A percentile compares a stretch with the other conserved stretches of the same genome.
These are phyloP conservation scores for Coenonympha glycerion DNA, from an alignment of 2,888 invertebrate species.

Conservation along the genomic window DNA sequence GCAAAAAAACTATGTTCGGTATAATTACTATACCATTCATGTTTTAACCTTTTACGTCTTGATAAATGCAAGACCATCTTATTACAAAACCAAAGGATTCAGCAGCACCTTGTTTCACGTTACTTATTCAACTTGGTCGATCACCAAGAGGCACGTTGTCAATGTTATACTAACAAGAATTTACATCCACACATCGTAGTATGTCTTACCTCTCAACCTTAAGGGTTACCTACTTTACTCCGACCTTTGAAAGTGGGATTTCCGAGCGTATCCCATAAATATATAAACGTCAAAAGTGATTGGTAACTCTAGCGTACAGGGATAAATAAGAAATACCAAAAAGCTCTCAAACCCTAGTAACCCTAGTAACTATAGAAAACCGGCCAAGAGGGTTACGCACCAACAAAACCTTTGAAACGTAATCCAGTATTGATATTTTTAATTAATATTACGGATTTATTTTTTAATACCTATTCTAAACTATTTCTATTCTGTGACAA, in stretches of 20 bases:
- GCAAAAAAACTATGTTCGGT: neutral
- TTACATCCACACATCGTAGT: neutral
- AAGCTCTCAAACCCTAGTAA: no score
- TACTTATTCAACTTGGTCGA: neutral
- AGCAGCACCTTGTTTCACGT: neutral
- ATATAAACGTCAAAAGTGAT: neutral
- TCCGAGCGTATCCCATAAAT: neutral
- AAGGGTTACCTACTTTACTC: neutral
- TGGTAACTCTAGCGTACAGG: no score
- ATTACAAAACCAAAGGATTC: neutral
- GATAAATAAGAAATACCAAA: no score
- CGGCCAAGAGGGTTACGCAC: no score
- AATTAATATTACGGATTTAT: no score
- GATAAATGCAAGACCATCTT: neutral
- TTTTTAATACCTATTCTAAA: no score
- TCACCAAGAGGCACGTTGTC: neutral
- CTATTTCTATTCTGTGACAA: no score
- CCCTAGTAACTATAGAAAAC: no score
- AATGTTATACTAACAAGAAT: neutral
- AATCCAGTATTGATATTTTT: no score
- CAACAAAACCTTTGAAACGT: no score
- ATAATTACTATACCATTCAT: neutral
- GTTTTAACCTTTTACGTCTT: neutral
- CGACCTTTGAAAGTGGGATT: slow-evolving; percentile 1
- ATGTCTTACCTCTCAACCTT: neutral